A percentile compares a stretch with the other conserved stretches of the same genome.
Evolutionary conservation across 1,140 invertebrate genomes (phyloP).

Genomic region (Pararge aegeria): DNA sequence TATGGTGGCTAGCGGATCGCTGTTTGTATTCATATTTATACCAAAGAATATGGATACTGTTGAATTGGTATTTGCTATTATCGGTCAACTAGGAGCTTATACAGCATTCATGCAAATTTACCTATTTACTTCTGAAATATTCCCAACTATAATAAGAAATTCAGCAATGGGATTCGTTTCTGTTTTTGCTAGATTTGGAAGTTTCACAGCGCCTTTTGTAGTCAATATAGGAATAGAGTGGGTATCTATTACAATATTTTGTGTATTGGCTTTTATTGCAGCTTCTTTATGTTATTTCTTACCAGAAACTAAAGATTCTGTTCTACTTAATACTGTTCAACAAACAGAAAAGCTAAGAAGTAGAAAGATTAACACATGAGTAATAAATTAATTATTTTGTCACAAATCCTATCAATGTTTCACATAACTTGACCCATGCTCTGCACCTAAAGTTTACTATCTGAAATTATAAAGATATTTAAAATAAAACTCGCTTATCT

Average conservation of each 20-base stretch:
- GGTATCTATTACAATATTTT: constrained; percentile 58
- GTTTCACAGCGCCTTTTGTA: constrained; percentile 84
- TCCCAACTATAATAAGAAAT: constrained; percentile 85
- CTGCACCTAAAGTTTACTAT: too few species aligned
- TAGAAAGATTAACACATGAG: neutral
- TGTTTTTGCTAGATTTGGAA: constrained; percentile 82
- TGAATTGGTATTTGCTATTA: constrained; percentile 74
- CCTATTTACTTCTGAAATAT: constrained; percentile 84
- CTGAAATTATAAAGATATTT: too few species aligned
- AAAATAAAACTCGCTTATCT: too few species aligned
- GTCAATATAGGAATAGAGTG: constrained; percentile 77
- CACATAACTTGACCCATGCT: too few species aligned
- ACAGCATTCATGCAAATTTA: constrained; percentile 82
- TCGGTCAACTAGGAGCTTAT: constrained; percentile 83
- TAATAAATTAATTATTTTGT: too few species aligned
- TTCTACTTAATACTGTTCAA: constrained; percentile 56
- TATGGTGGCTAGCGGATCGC: constrained; percentile 42
- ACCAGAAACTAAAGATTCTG: constrained; percentile 60
- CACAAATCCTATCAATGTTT: too few species aligned
- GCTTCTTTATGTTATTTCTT: constrained; percentile 55
- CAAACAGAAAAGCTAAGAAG: constrained; percentile 38
- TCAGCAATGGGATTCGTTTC: constrained; percentile 83
- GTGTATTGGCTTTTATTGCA: constrained; percentile 45
- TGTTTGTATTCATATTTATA: constrained; percentile 53
- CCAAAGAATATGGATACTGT: constrained; percentile 33